Evolutionary conservation across 2,113 vertebrate genomes (phyloP).

Genomic region (Condylura cristata): DNA sequence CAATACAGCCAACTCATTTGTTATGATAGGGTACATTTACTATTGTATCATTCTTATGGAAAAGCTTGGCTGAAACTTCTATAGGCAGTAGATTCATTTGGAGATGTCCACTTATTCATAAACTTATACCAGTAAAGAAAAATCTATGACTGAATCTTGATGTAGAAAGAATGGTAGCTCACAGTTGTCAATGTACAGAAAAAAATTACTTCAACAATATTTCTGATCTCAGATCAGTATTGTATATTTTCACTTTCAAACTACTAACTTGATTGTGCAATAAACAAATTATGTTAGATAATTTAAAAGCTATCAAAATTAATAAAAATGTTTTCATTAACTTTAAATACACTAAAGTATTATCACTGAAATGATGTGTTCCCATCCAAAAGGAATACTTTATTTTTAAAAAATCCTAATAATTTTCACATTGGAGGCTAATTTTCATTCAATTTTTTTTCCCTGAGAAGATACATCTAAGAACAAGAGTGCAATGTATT

Average conservation of each 20-base stretch:
- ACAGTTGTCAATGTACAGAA: conserved; percentile 67
- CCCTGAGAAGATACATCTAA: not conserved
- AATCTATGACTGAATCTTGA: conserved; percentile 51
- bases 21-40: not conserved
- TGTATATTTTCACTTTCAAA: conserved; percentile 64
- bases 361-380: conserved; percentile 41
- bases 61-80: not conserved
- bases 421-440: not conserved
- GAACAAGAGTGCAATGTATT: not conserved
- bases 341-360: conserved; percentile 13
- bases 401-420: not conserved
- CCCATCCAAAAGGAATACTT: not conserved
- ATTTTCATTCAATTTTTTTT: not conserved
- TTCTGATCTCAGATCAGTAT: conserved; percentile 55
- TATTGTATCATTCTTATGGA: not conserved
- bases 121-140: conserved; percentile 51
- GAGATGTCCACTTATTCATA: not conserved
- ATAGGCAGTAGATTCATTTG: conserved; percentile 40
- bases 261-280: conserved; percentile 64
- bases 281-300: conserved; percentile 37
- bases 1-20: not conserved
- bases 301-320: conserved; percentile 69
- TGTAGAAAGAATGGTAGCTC: conserved; percentile 56
- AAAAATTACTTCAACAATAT: conserved; percentile 75
- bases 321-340: conserved; percentile 63